These are phyloP conservation scores for Lutjanus argentimaculatus DNA, from an alignment of 2,797 vertebrate genomes.

Conservation along the genomic window DNA sequence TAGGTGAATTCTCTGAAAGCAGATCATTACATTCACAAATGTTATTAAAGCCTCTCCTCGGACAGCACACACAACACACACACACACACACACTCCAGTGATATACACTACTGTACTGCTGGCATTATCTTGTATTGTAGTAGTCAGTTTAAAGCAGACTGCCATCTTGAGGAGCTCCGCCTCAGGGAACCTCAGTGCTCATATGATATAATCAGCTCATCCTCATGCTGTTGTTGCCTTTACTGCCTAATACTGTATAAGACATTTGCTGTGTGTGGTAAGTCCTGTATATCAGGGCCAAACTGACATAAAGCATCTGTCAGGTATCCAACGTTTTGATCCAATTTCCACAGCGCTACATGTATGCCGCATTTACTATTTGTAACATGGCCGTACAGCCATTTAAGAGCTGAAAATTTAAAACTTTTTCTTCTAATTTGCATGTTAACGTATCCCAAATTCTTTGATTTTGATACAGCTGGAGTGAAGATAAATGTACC, in stretches of 20 bases:
- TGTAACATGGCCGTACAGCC: too few species aligned
- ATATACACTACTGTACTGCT: background rate
- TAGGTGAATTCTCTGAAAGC: constrained; percentile 14
- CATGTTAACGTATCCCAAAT: too few species aligned
- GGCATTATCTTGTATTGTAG: background rate
- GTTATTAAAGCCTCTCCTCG: constrained; percentile 17
- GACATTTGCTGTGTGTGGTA: background rate
- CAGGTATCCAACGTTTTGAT: too few species aligned
- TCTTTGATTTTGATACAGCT: too few species aligned
- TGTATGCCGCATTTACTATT: too few species aligned
- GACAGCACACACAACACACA: too few species aligned
- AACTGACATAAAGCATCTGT: background rate
- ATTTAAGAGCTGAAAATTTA: too few species aligned
- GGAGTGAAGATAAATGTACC: too few species aligned
- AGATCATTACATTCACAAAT: constrained; percentile 36
- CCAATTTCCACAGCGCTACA: too few species aligned
- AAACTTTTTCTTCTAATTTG: too few species aligned
- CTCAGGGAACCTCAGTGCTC: background rate
- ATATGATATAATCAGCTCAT: background rate
- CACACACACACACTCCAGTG: background rate
- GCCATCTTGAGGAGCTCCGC: background rate
- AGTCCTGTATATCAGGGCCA: too few species aligned
- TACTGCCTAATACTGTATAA: background rate
- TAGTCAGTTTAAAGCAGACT: background rate
- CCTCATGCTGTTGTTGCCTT: background rate